Evolutionary conservation across 2,888 invertebrate species (phyloP).

Genomic region (Eupithecia vulgata): DNA sequence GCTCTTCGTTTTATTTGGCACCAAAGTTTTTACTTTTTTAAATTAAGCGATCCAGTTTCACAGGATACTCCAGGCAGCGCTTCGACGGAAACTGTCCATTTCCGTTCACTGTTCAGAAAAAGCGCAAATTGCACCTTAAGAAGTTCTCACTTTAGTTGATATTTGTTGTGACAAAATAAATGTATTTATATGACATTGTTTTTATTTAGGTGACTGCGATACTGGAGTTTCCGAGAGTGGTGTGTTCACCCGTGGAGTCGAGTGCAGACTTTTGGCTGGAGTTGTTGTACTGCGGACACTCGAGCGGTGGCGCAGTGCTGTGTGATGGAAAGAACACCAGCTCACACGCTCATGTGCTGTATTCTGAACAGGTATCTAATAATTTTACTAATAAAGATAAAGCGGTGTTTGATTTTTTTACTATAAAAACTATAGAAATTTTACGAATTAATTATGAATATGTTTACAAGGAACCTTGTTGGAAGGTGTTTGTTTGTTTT

Average conservation of each 20-base stretch:
- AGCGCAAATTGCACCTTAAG: no score
- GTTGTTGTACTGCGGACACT: conserved; percentile 90
- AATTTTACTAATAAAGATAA: not conserved
- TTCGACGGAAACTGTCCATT: no score
- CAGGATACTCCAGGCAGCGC: no score
- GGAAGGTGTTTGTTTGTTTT: no score
- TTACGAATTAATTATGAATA: not conserved
- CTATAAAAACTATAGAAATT: not conserved
- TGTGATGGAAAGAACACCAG: conserved; percentile 86
- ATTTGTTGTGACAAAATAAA: no score
- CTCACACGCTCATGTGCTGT: conserved; percentile 86
- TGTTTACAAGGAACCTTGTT: no score
- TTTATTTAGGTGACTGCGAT: conserved; percentile 83
- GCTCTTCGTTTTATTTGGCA: not conserved
- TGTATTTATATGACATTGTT: no score
- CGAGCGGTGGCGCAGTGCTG: conserved; percentile 85
- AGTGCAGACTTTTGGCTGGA: conserved; percentile 90
- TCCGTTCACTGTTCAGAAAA: not conserved
- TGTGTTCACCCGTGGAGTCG: conserved; percentile 86
- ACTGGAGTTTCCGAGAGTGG: conserved; percentile 89
- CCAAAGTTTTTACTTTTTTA: no score
- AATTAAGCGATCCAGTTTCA: no score
- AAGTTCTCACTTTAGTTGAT: no score
- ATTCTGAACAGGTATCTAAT: conserved; percentile 88
- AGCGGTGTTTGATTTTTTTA: not conserved